Evolutionary conservation across 2,113 vertebrate species (phyloP).

Genomic region (Verasper variegatus): DNA sequence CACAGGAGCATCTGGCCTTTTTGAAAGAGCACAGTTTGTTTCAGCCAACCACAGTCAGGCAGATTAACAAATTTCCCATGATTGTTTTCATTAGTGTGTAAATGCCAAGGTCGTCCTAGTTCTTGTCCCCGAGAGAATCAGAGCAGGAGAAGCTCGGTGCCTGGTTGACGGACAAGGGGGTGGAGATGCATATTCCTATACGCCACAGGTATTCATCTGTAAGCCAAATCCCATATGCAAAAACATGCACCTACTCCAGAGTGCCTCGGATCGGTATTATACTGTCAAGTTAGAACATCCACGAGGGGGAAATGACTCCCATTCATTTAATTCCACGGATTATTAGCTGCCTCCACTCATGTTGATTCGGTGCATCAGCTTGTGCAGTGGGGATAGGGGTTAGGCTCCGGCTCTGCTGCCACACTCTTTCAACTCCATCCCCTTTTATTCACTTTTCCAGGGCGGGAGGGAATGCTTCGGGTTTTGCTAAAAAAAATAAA

Average conservation of each 20-base stretch:
- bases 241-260: slow-evolving; percentile 23
- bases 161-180: slow-evolving; percentile 13
- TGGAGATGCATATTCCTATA: slow-evolving; percentile 3
- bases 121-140: slow-evolving; percentile 53
- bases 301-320: slow-evolving; percentile 30
- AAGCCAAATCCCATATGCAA: slow-evolving; percentile 31
- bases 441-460: slow-evolving; percentile 23
- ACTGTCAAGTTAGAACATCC: slow-evolving; percentile 43
- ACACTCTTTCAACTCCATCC: slow-evolving; percentile 22
- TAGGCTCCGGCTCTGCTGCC: slow-evolving; percentile 24
- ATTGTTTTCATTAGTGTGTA: slow-evolving; percentile 78
- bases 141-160: slow-evolving; percentile 14
- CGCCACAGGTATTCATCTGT: slow-evolving; percentile 18
- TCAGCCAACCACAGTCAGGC: slow-evolving; percentile 53
- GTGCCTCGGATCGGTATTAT: slow-evolving; percentile 34
- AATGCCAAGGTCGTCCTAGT: slow-evolving; percentile 72
- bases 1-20: slow-evolving; percentile 76
- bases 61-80: slow-evolving; percentile 77
- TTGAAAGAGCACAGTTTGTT: slow-evolving; percentile 77
- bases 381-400: slow-evolving; percentile 25
- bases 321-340: slow-evolving; percentile 55
- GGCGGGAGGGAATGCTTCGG: neutral
- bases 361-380: slow-evolving; percentile 34
- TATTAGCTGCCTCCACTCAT: slow-evolving; percentile 47
- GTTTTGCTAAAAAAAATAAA: neutral